Base-by-base conservation (phyloP, 1,140 invertebrate genomes). In the Drosophila mauritiana region DNA sequence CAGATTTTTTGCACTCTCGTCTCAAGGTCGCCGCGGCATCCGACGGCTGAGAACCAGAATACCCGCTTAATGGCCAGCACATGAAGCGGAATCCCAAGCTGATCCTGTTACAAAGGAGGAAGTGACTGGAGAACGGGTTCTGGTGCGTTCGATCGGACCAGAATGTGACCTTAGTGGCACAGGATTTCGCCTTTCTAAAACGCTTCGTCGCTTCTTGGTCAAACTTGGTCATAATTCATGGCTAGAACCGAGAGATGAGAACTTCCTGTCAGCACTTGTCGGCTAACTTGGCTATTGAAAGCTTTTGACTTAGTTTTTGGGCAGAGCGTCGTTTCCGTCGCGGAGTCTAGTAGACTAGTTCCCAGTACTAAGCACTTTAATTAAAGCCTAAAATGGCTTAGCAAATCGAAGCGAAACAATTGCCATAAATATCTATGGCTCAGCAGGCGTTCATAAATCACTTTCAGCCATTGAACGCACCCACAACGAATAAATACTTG, bases 181-280 rank as follows among this genome's bases (percentile, higher is more conserved):
- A 86, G 83, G 83, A 88, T 83, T 82, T 64, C 52, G 70, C 63
- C 83, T 88, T 88, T 86, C 82, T 72, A 86, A 86, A 81, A 25
- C 59, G 45, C 45, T 45, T 27, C 46, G 46, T 43, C 59, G 46
- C 63, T 64, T 72, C 46, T 48, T 48, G 7, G 22, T n/a, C 40
- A 59, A 48, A 56, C 57, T 58, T 78, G 78, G 70, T 48, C 75
- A 81, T 88, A 86, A 88, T 56, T 86, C 78, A 81, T 82, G 61
- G 68, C 79, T 62, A 56, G 58, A 62, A 63, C 56, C 55, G 54
- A 76, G 62, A 54, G 68, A 70, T 72, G 68, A 70, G 68, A 79
- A 82, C 83, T 86, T 88, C 83, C 83, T 68, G 83, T 88, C 82
- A 65, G 43, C 57, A 72, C 68, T 69, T 70, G 64, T 25, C 20